Conservation (phyloP, 1,140 invertebrate genomes). For the Cotesia typhae region DNA sequence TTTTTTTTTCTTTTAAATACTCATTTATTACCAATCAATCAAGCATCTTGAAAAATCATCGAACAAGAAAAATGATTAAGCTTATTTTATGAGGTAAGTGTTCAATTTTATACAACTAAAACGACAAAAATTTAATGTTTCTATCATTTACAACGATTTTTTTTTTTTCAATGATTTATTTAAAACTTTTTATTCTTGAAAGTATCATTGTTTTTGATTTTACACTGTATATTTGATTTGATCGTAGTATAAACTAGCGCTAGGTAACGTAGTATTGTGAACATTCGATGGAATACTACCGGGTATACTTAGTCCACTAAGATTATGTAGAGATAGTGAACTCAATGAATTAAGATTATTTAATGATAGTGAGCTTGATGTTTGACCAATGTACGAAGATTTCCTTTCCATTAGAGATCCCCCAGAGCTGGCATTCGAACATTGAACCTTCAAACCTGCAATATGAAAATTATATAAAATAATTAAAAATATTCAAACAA, state of each 20-base stretch:
- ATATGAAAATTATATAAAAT: slow-evolving; percentile 20
- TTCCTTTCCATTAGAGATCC: slow-evolving; percentile 59
- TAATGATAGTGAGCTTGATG: slow-evolving; percentile 50
- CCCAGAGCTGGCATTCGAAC: slow-evolving; percentile 52
- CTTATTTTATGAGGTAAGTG: too few species aligned
- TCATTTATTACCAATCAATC: too few species aligned
- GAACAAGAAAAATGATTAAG: too few species aligned
- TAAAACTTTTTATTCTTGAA: neutral
- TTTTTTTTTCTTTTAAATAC: too few species aligned
- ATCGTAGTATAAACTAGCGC: slow-evolving; percentile 57
- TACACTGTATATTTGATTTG: slow-evolving; percentile 60
- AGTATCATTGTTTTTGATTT: slow-evolving; percentile 32
- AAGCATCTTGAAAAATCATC: too few species aligned
- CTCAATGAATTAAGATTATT: slow-evolving; percentile 52
- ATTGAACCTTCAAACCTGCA: slow-evolving; percentile 54
- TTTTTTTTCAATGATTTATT: too few species aligned
- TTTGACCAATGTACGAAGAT: slow-evolving; percentile 51
- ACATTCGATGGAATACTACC: slow-evolving; percentile 49
- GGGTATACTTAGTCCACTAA: slow-evolving; percentile 52
- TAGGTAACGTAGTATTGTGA: slow-evolving; percentile 44
- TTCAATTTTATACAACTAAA: too few species aligned
- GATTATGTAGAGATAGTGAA: slow-evolving; percentile 54
- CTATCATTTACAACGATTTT: too few species aligned
- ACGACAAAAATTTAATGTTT: too few species aligned
- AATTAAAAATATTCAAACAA: slow-evolving; percentile 18